phyloP scores from a whole-genome alignment of 2,888 invertebrate species.

The Eristalis arbustorum region DNA sequence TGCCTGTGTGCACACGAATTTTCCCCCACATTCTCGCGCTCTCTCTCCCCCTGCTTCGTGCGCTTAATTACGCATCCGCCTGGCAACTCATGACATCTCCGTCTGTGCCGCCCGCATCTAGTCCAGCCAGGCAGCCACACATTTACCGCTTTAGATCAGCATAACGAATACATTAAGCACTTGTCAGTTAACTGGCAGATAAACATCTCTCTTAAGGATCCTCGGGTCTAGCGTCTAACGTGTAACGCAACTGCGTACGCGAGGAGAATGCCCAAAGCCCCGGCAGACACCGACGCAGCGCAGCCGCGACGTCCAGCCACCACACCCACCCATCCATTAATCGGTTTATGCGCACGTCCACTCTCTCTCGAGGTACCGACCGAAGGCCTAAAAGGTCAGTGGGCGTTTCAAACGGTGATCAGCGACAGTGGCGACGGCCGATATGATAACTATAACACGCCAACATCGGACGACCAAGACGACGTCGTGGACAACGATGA shows the following conservation, averaged over 20 bases:
- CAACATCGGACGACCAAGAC: not conserved
- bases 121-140: slow-evolving; percentile 21
- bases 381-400: slow-evolving; percentile 54
- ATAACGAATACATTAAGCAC: slow-evolving; percentile 63
- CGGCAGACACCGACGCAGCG: not conserved
- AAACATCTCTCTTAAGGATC: slow-evolving; percentile 49
- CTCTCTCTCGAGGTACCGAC: not conserved
- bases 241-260: slow-evolving; percentile 61
- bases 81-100: not conserved
- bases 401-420: slow-evolving; percentile 62
- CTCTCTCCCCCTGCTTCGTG: not conserved
- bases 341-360: slow-evolving; percentile 30
- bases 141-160: slow-evolving; percentile 59
- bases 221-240: slow-evolving; percentile 1
- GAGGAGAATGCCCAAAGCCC: slow-evolving; percentile 44
- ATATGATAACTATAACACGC: not conserved
- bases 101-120: not conserved
- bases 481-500: not conserved
- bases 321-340: slow-evolving; percentile 68
- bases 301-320: slow-evolving; percentile 41
- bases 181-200: slow-evolving; percentile 61
- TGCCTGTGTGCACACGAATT: not conserved
- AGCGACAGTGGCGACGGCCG: slow-evolving; percentile 16
- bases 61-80: not conserved
- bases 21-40: not conserved